phyloP scores from a whole-genome alignment of 1,140 invertebrate genomes.

The Calephelis nemesis region DNA sequence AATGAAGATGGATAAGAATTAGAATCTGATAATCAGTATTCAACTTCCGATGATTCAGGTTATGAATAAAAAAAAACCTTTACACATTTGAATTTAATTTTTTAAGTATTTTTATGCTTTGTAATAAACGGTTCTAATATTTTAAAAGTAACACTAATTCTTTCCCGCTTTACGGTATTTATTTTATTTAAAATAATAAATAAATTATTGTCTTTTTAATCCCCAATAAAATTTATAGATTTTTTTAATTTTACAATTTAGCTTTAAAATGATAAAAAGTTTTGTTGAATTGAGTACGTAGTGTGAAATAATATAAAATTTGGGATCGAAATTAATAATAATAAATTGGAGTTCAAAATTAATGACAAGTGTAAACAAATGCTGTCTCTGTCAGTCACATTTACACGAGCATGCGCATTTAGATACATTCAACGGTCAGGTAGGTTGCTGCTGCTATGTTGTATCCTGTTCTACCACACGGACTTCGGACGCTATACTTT shows the following conservation, averaged over 20 bases:
- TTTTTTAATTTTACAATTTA: background rate
- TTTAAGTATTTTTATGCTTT: no score
- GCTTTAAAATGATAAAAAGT: background rate
- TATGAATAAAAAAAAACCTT: no score
- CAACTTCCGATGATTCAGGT: no score
- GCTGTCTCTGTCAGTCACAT: background rate
- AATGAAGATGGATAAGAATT: no score
- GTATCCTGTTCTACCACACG: background rate
- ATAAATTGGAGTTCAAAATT: conserved; percentile 3
- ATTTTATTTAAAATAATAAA: conserved; percentile 2
- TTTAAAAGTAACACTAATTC: conserved; percentile 1
- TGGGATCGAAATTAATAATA: background rate
- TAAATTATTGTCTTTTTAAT: background rate
- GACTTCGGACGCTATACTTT: background rate
- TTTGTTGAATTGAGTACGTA: background rate
- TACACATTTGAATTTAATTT: no score
- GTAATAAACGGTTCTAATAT: background rate
- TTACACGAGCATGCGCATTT: background rate
- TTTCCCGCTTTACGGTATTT: conserved; percentile 1
- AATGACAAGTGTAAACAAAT: background rate
- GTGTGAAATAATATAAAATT: background rate
- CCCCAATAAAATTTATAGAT: background rate
- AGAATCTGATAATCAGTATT: no score
- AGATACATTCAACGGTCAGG: no score
- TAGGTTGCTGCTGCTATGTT: no score